Base-by-base conservation (phyloP, 2,797 vertebrate genomes). In the Molossus molossus region DNA sequence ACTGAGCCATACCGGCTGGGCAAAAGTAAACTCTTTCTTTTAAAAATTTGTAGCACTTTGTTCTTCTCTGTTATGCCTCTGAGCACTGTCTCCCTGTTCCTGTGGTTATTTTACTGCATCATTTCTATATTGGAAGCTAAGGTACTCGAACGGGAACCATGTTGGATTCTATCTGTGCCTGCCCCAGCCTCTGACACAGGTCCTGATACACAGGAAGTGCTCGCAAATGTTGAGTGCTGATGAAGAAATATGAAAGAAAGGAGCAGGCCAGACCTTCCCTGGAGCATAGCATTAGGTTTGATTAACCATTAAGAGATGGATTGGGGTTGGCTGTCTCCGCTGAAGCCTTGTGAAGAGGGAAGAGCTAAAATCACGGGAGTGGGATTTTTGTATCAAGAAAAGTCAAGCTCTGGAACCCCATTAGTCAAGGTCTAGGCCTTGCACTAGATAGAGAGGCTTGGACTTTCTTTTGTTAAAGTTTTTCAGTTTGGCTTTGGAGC, bases 71-170 rank as follows among this genome's bases (percentile, higher is more conserved):
- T 90, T n/a, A 72, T 9, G 6, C 33, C 14, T 83, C 55, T 45
- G n/a, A 86, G 23, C 69, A 87, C 84, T 85, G 85, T 80, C 55
- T 89, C 27, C 25, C 48, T 89, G n/a, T 91, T 80, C 60, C 57
- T 5, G 0, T 37, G 76, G 58, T 87, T 77, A 69, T 55, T 84
- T 91, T 80, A 84, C 33, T 55, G 25, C 5, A 25, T 40, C n/a
- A 13, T 75, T 96, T 94, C 62, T 57, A 76, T 55, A 53, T 93
- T 90, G 77, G 83, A 95, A 72, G 21, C 53, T 48, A 65, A 79
- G 57, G 5, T 60, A 10, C 57, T 76, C 17, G 9, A 75, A 90
- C 25, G 87, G 89, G 40, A 93, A 69, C 40, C 18, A 13, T 15
- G 3, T 72, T 13, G 53, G 65, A 70, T 83, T 94, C n/a, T 72